A percentile compares a stretch with the other conserved stretches of the same genome.
phyloP scores from a whole-genome alignment of 2,888 invertebrate species.

The Agriopis aurantiaria region DNA sequence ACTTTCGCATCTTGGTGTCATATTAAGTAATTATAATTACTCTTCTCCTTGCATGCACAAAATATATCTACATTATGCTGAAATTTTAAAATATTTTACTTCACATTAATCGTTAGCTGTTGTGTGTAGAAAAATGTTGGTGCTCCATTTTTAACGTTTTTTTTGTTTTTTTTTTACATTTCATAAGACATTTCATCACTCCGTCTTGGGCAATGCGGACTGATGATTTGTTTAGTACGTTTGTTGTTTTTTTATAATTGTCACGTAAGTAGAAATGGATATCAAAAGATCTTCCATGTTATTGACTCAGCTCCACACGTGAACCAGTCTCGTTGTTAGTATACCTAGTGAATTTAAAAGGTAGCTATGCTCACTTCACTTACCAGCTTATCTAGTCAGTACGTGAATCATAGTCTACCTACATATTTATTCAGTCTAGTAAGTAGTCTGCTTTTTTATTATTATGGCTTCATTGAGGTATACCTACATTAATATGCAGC shows the following conservation, averaged over 20 bases:
- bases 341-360: neutral
- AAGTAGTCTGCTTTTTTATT: too few relatives aligned
- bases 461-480: too few relatives aligned
- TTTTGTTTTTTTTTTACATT: conserved; percentile 39
- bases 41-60: neutral
- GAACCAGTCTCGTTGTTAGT: conserved; percentile 39
- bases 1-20: neutral
- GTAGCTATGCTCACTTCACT: neutral
- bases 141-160: conserved; percentile 40
- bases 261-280: neutral
- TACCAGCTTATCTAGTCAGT: neutral
- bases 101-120: neutral
- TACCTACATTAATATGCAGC: too few relatives aligned
- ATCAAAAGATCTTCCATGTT: conserved; percentile 53
- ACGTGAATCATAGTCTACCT: neutral
- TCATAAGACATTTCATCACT: conserved; percentile 72
- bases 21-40: neutral
- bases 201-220: conserved; percentile 85
- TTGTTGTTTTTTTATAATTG: conserved; percentile 30
- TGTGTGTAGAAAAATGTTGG: conserved; percentile 40
- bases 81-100: conserved; percentile 1
- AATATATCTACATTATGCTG: neutral
- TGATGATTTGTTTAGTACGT: conserved; percentile 70
- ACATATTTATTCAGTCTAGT: neutral
- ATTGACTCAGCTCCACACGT: conserved; percentile 55